phyloP scores from a whole-genome alignment of 2,888 invertebrate species.

The Synergus itoensis region DNA sequence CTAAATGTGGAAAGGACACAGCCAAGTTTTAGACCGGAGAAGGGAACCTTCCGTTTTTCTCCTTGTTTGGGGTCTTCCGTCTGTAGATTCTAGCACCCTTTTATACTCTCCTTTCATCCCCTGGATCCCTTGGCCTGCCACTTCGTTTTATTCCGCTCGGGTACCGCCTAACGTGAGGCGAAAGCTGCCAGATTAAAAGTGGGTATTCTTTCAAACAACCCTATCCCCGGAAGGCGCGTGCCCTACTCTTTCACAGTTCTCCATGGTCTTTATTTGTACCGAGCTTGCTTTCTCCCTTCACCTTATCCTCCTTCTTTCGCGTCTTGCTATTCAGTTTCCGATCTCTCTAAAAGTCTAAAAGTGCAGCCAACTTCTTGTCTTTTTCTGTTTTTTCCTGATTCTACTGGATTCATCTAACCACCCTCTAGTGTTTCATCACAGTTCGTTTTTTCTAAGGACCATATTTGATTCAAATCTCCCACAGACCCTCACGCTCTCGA shows the following conservation, averaged over 20 bases:
- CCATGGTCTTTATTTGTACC: conserved; percentile 27
- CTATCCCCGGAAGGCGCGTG: conserved; percentile 40
- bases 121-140: conserved; percentile 58
- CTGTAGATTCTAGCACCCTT: conserved; percentile 47
- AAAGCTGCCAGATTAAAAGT: conserved; percentile 72
- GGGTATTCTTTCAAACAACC: conserved; percentile 66
- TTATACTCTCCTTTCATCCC: conserved; percentile 52
- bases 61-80: conserved; percentile 46
- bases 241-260: conserved; percentile 39
- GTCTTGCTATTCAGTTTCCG: conserved; percentile 23
- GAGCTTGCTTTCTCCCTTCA: conserved; percentile 28
- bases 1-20: not conserved
- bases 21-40: conserved; percentile 37
- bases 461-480: conserved; percentile 39
- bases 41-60: conserved; percentile 46
- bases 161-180: conserved; percentile 59
- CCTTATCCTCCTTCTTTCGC: not conserved
- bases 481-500: conserved; percentile 21
- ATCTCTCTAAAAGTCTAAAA: conserved; percentile 35
- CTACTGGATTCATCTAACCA: conserved; percentile 46
- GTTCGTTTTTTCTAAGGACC: conserved; percentile 26
- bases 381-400: conserved; percentile 47
- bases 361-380: conserved; percentile 38
- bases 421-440: conserved; percentile 11
- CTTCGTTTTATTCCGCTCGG: conserved; percentile 66